phyloP scores from a whole-genome alignment of 2,113 vertebrate genomes.

The Phylloscopus whistleri region DNA sequence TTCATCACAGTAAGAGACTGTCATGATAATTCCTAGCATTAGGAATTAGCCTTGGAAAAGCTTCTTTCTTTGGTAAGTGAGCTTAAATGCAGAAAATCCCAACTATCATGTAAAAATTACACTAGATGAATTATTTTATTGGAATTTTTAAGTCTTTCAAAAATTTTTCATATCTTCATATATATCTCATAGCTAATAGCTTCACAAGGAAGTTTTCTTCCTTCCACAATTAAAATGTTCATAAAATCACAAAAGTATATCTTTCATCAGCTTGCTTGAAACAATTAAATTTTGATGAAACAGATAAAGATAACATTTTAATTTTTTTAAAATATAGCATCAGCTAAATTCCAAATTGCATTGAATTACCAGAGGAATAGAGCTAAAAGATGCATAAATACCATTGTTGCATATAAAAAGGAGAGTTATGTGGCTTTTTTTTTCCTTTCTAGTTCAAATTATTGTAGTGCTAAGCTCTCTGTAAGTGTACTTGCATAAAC shows the following conservation, averaged over 20 bases:
- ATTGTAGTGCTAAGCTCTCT: not conserved
- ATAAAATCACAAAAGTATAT: not conserved
- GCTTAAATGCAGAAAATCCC: not conserved
- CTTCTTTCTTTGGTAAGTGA: not conserved
- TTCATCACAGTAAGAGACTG: not conserved
- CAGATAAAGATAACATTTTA: not conserved
- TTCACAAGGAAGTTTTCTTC: not conserved
- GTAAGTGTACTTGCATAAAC: not conserved
- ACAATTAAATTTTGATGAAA: not conserved
- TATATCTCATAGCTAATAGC: not conserved
- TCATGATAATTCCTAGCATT: not conserved
- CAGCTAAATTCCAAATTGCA: not conserved
- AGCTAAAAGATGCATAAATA: not conserved
- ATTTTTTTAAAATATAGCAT: not conserved
- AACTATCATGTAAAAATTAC: fast-evolving
- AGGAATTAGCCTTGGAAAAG: not conserved
- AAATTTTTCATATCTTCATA: not conserved
- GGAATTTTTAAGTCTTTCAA: not conserved
- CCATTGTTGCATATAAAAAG: not conserved
- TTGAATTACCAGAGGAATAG: not conserved
- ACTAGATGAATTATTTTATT: fast-evolving
- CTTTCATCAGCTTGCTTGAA: not conserved
- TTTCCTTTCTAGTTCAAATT: not conserved
- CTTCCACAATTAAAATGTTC: not conserved
- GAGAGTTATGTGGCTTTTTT: not conserved